phyloP scores from a whole-genome alignment of 2,797 vertebrate species.

The Acanthurus tractus region DNA sequence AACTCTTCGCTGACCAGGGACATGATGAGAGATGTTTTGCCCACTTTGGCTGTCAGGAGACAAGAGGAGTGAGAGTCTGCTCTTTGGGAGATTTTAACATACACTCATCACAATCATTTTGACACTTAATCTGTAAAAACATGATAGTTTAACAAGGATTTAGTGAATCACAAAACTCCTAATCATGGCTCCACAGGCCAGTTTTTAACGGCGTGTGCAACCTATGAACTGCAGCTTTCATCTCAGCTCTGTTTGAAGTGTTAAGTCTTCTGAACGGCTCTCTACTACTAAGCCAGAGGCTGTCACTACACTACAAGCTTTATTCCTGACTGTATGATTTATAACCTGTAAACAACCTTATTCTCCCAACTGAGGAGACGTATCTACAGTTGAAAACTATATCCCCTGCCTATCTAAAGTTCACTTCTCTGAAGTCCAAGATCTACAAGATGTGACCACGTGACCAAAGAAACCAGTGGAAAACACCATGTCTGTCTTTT shows the following conservation, averaged over 20 bases:
- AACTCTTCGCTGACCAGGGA: conserved; percentile 99
- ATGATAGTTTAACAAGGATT: not conserved
- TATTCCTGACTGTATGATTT: not conserved
- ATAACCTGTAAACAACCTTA: not conserved
- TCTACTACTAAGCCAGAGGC: not conserved
- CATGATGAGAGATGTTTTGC: conserved; percentile 98
- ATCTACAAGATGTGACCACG: not conserved
- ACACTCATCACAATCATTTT: not conserved
- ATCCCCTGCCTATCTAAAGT: not conserved
- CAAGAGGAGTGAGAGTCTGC: not conserved
- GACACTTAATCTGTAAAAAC: not conserved
- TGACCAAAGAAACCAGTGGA: not conserved
- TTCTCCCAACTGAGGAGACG: not conserved
- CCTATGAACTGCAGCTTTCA: not conserved
- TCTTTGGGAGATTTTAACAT: not conserved
- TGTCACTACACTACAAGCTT: not conserved
- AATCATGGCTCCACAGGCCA: not conserved
- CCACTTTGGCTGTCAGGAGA: conserved; percentile 92
- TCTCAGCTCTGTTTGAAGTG: not conserved
- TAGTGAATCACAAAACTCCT: too few species aligned
- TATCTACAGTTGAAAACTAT: not conserved
- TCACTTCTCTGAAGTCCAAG: not conserved
- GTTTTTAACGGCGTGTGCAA: not conserved
- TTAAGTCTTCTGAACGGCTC: not conserved
- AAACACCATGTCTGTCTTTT: too few species aligned